Conservation (phyloP, 2,797 vertebrate genomes). For the Karalla daura region DNA sequence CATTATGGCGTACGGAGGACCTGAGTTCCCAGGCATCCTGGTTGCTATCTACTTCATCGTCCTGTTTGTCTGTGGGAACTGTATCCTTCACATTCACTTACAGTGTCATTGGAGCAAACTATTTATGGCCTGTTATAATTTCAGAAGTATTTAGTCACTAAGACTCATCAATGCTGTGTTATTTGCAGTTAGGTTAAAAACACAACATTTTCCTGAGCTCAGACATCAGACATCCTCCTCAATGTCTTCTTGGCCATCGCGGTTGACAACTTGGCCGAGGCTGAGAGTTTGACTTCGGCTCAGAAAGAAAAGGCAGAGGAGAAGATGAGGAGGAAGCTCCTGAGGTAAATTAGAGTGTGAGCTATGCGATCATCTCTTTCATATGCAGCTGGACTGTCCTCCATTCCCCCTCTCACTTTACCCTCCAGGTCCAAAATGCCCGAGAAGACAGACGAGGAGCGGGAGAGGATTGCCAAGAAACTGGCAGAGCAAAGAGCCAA, state of each 20-base stretch:
- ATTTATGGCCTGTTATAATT: too few relatives aligned
- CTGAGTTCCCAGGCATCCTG: conserved; percentile 91
- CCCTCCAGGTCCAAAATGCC: conserved; percentile 85
- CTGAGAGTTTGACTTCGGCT: conserved; percentile 94
- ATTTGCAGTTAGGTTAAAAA: too few relatives aligned
- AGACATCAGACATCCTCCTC: conserved; percentile 91
- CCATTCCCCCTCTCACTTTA: conserved; percentile 8
- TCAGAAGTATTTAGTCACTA: too few relatives aligned
- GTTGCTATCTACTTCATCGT: conserved; percentile 96
- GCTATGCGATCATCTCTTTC: neutral
- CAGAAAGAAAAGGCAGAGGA: conserved; percentile 96
- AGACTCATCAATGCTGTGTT: too few relatives aligned
- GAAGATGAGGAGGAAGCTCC: conserved; percentile 88
- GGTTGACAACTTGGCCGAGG: conserved; percentile 96
- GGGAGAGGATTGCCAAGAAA: conserved; percentile 89
- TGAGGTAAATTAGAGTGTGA: conserved; percentile 76
- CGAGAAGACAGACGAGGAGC: conserved; percentile 93
- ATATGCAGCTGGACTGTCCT: neutral
- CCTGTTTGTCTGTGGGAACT: conserved; percentile 96
- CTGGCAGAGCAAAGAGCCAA: conserved; percentile 92
- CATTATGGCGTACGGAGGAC: conserved; percentile 95
- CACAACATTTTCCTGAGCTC: conserved; percentile 57
- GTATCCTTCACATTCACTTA: conserved; percentile 88
- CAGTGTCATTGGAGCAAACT: too few relatives aligned
- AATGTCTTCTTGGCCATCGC: conserved; percentile 99